A percentile compares a stretch with the other conserved stretches of the same genome.
Conservation (phyloP, 2,888 invertebrate species). For the Prenolepis imparis region DNA sequence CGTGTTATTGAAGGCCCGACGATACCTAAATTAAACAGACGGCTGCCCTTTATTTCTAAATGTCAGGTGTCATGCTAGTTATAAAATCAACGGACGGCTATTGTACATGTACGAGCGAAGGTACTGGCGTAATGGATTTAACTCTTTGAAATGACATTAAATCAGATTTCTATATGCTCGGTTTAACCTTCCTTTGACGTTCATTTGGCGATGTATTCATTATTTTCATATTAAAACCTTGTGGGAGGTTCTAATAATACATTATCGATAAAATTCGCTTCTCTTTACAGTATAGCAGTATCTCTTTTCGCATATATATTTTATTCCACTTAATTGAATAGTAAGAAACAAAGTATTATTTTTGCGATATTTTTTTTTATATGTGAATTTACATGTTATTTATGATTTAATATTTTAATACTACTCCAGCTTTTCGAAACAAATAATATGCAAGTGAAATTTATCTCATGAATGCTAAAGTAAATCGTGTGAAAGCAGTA, state of each 20-base stretch:
- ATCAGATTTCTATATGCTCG: not conserved
- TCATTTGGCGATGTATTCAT: conserved; percentile 13
- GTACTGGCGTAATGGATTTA: not conserved
- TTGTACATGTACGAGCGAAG: conserved; percentile 22
- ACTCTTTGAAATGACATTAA: conserved; percentile 16
- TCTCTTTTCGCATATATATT: not conserved
- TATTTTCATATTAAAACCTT: conserved; percentile 6
- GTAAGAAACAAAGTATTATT: conserved; percentile 6
- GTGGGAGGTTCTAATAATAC: conserved; percentile 9
- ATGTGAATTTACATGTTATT: not conserved
- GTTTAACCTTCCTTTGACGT: conserved; percentile 12
- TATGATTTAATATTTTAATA: not conserved
- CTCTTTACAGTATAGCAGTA: not conserved
- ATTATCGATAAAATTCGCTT: conserved; percentile 8
- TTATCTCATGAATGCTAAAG: not conserved
- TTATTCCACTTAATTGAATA: not conserved
- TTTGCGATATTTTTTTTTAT: not conserved
- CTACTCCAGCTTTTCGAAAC: not conserved
- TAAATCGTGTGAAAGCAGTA: not conserved
- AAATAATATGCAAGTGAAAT: conserved; percentile 6
- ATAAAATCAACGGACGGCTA: conserved; percentile 35
- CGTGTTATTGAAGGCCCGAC: conserved; percentile 15
- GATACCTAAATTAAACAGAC: conserved; percentile 43
- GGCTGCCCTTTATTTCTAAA: conserved; percentile 44
- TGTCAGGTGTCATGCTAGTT: conserved; percentile 47